These are phyloP conservation scores for Noctua janthe DNA, from an alignment of 2,888 invertebrate species.

Conservation along the genomic window DNA sequence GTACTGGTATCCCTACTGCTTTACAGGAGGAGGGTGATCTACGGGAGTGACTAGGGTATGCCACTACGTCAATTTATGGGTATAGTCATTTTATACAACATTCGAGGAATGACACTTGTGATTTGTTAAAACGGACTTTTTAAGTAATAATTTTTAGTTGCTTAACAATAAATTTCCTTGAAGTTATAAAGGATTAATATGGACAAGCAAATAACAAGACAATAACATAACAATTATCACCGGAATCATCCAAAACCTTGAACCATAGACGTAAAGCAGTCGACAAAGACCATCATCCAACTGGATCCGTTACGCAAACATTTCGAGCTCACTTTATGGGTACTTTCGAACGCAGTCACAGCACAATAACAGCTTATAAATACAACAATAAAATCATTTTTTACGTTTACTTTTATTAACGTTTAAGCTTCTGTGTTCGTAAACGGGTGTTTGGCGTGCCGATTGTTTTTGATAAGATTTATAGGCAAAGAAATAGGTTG, in stretches of 20 bases:
- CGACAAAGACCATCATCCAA: constrained; percentile 26
- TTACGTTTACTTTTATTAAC: constrained; percentile 63
- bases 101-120: neutral
- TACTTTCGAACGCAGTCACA: constrained; percentile 55
- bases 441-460: constrained; percentile 43
- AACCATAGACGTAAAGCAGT: constrained; percentile 20
- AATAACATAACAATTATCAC: constrained; percentile 20
- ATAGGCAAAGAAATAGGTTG: constrained; percentile 3
- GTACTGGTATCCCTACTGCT: no score
- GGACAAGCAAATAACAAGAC: neutral
- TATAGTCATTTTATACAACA: neutral
- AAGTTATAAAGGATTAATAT: neutral
- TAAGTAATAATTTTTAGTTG: neutral
- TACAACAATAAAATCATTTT: constrained; percentile 65
- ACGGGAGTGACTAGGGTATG: no score
- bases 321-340: constrained; percentile 55
- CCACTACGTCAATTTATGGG: neutral
- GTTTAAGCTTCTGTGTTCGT: constrained; percentile 60
- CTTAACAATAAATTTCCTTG: neutral
- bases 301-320: constrained; percentile 60
- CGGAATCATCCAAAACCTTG: constrained; percentile 21
- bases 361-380: constrained; percentile 65
- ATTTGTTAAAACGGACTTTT: neutral
- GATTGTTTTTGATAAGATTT: constrained; percentile 58
- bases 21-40: no score